Base-by-base conservation (phyloP, 2,888 invertebrate species). In the Acronicta aceris region DNA sequence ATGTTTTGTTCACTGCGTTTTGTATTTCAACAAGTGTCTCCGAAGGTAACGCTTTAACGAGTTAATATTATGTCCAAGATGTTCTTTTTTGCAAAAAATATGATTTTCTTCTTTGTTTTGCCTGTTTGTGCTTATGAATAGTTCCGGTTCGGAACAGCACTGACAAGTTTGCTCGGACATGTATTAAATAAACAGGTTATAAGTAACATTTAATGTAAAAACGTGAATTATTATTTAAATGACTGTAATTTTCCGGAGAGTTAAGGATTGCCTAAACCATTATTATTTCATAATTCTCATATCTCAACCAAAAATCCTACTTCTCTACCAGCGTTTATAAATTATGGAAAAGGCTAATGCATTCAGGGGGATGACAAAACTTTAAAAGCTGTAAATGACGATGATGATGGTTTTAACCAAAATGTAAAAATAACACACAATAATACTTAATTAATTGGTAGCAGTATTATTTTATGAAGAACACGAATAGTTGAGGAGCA, bases 11-110 rank as follows among this genome's bases (percentile, higher is more conserved):
- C 40, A 16, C 27, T 25, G 16, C 13, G 41, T 55, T 50, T 62
- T 66, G 40, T 58, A 40, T 27, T 41, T 56, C 49, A 56, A 63
- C 54, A 42, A 45, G 40, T 30, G 38, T 51, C 8, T 47, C 56
- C 45, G 65, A 65, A 74, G 71, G 62, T 57, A 47, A 63, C 25
- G 16, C 45, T 53, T 41, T 67, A 62, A 74, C 54, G 51, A 63
- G 67, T 6, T 21, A 27, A 27, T 48, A 41, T 50, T 57, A 53
- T 42, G 41, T 41, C 1, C 13, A 13, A 17, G 17, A 57, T 13
- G 33, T 52, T 21, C n/a, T 33, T 42, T 1, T 21, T 21, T 33
- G 16, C 41, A 45, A 42, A 43, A 43, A 1, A 17, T 33, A 54
- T 33, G 8, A 9, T 49, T 40, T 41, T 41, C 8, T 47, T 43